These are phyloP conservation scores for Anarhynchus alexandrinus DNA, from an alignment of 2,113 vertebrate species.

Conservation along the genomic window DNA sequence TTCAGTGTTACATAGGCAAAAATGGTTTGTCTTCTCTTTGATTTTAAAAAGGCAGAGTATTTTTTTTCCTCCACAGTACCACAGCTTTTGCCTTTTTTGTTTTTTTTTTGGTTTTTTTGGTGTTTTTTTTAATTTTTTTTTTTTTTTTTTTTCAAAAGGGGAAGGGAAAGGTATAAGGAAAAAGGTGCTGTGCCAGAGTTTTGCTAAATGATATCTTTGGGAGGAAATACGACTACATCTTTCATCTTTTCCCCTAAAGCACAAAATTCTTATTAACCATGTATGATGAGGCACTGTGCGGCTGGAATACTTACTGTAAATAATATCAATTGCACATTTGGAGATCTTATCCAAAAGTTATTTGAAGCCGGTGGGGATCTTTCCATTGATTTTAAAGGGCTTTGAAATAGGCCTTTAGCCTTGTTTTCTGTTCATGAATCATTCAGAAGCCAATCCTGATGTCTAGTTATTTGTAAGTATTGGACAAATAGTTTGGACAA, in stretches of 20 bases:
- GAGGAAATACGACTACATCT: background rate
- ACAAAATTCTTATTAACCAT: background rate
- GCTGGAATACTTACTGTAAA: background rate
- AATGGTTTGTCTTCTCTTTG: background rate
- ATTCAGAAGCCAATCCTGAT: constrained; percentile 1
- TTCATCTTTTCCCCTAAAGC: background rate
- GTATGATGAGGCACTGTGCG: background rate
- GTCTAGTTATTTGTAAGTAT: background rate
- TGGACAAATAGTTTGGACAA: constrained; percentile 28
- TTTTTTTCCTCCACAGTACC: background rate
- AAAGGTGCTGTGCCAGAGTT: background rate
- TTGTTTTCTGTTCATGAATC: constrained; percentile 28
- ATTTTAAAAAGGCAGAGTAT: background rate
- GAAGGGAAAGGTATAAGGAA: background rate
- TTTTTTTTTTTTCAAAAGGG: background rate
- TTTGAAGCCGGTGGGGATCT: background rate
- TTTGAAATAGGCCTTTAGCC: constrained; percentile 6
- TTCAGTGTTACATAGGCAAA: background rate
- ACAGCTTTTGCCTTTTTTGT: fast-evolving
- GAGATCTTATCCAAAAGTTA: background rate
- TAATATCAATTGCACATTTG: background rate
- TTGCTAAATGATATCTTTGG: background rate
- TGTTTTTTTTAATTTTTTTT: background rate
- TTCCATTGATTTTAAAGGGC: constrained; percentile 25
- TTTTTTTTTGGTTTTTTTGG: too few relatives aligned